Base-by-base conservation (phyloP, 2,888 invertebrate genomes). In the Mythimna loreyi region DNA sequence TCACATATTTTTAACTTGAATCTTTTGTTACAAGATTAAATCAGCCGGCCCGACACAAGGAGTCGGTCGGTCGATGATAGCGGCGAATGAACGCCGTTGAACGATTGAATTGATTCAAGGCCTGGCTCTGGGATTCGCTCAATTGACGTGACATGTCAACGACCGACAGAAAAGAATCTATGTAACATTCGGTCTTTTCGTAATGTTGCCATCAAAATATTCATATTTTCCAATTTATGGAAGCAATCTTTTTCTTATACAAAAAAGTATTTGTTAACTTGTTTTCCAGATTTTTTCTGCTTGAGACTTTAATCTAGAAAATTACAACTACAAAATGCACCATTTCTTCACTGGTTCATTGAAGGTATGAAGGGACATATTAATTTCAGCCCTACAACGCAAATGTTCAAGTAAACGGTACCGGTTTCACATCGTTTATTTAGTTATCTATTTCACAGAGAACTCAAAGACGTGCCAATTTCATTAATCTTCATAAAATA, bases 1-100 rank as follows among this genome's bases (percentile, higher is more conserved):
- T 90, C 86, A 83, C 90, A 91, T 90, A 81, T 83, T 92, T 90
- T 59, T 43, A 63, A 30, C 36, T 61, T 30, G 56, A 47, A 82
- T 61, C 63, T 56, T 75, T 76, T 71, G 61, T 75, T 67, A 63
- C 52, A 62, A 33, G 43, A 60, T 47, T 45, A 70, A 69, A 36
- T 57, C 72, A 67, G 16, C 50, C 59, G 55, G n/a, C 30, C 60
- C 61, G 58, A 63, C 56, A 47, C 65, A 52, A 52, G 45, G 16
- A 33, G 43, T 67, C 83, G 71, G 43, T 67, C 83, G 71, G 72
- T 73, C 72, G 67, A 72, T 67, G 45, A 25, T 50, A 33, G 19
- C 62, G 11, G 19, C 72, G 72, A 68, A 72, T 25, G 49, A 68
- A 59, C 61, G 49, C 30, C 49, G 49, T 50, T 60, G 59, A 56